These are phyloP conservation scores for Limosa lapponica DNA, from an alignment of 2,797 vertebrate genomes.

Conservation along the genomic window DNA sequence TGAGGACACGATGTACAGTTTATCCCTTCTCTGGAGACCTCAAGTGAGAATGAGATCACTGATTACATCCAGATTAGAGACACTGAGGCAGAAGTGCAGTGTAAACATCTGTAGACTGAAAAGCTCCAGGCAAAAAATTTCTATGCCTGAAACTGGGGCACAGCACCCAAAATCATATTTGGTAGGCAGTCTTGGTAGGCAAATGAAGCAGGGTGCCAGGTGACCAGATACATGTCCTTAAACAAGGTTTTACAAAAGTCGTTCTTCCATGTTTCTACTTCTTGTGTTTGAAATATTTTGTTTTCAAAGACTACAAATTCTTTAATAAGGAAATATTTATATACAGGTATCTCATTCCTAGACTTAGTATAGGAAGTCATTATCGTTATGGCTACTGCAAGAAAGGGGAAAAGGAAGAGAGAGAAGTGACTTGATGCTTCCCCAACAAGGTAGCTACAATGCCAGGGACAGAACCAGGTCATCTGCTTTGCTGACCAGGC, in stretches of 20 bases:
- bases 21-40: constrained; percentile 20
- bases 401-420: background rate
- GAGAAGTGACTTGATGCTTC: background rate
- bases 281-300: background rate
- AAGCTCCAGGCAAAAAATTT: background rate
- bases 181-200: background rate
- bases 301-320: background rate
- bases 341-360: background rate
- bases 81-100: constrained; percentile 18
- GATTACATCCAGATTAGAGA: constrained; percentile 54
- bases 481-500: background rate
- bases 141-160: background rate
- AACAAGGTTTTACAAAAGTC: background rate
- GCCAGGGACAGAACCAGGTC: background rate
- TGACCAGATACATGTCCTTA: background rate
- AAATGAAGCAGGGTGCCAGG: background rate
- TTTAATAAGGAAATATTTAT: background rate
- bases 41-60: constrained; percentile 46
- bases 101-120: background rate
- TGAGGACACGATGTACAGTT: background rate
- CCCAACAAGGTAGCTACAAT: background rate
- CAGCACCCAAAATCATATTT: background rate
- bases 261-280: background rate
- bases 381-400: background rate
- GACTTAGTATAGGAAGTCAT: background rate